Base-by-base conservation (phyloP, 2,797 vertebrate genomes). In the Coccyzus lansbergi region DNA sequence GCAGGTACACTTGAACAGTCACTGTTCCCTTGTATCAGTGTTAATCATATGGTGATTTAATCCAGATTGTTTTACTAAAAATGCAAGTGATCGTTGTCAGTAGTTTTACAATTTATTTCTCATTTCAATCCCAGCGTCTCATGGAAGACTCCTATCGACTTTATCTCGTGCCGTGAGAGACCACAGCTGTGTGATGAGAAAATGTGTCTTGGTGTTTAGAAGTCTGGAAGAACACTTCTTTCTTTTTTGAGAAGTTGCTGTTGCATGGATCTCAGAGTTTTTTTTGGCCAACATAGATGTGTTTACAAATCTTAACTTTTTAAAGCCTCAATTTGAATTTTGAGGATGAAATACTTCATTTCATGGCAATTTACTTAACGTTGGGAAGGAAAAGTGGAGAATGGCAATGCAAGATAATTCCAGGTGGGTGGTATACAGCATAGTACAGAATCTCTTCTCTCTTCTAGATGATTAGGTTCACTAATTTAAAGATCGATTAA, bases 321-420 rank as follows among this genome's bases (percentile, higher is more conserved):
- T 36, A 9, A 83, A 69, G 71, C 36, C 68, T 48, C 36, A 49
- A 2, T 70, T 89, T 55, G 76, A 64, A 68, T 76, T 20, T 49
- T 40, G 44, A 44, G n/a, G 5, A 22, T 87, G 91, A 68, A 65
- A 33, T 52, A 36, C 33, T 79, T 82, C 0, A 4, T 75, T 64
- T 89, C 18, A 60, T 40, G 60, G 76, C 85, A 53, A 88, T 88
- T 86, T 91, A 22, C 70, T 86, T 78, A 88, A 78, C 70, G 58
- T 72, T 93, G 63, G 53, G 49, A 68, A 69, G 58, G 69, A 84
- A 9, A 63, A 86, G 53, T 40, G 18, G n/a, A 42, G 62, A 62
- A 38, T 51, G 59, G 75, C 42, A 84, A 65, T 8, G 42, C 0
- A 24, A 82, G 91, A 59, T 77, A 36, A 21, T 64, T 91, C 34